Percentiles rank a stretch among this genome's conserved stretches.
Conservation (phyloP, 2,888 invertebrate genomes). For the Drosophila ustulata region DNA sequence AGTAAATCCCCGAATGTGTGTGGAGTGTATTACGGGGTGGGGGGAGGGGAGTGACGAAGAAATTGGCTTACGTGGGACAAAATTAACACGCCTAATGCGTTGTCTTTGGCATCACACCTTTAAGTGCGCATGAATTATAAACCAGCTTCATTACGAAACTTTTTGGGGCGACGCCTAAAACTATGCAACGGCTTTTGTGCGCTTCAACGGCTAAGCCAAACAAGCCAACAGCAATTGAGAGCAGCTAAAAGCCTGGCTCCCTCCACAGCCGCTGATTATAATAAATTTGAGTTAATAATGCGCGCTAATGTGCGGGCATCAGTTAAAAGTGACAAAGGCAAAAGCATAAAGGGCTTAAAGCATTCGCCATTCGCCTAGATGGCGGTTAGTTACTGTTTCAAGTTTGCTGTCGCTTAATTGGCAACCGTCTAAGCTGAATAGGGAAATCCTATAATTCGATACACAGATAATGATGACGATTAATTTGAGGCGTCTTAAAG, state of each 20-base stretch:
- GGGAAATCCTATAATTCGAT: constrained; percentile 21
- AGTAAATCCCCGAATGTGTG: constrained; percentile 20
- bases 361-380: constrained; percentile 5
- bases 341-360: constrained; percentile 45
- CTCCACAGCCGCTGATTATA: constrained; percentile 59
- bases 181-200: constrained; percentile 58
- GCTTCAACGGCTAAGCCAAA: constrained; percentile 21
- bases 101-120: constrained; percentile 57
- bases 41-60: not conserved
- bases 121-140: constrained; percentile 73
- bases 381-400: constrained; percentile 10
- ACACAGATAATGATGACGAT: constrained; percentile 42
- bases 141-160: constrained; percentile 62
- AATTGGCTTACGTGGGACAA: constrained; percentile 53
- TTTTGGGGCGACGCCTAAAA: constrained; percentile 51
- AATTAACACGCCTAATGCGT: constrained; percentile 71
- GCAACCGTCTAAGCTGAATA: not conserved
- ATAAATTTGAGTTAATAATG: constrained; percentile 78
- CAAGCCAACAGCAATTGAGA: constrained; percentile 46
- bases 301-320: constrained; percentile 77
- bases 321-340: constrained; percentile 67
- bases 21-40: too few relatives aligned
- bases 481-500: constrained; percentile 51
- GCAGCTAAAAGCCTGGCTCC: constrained; percentile 24
- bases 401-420: constrained; percentile 7